Evolutionary conservation across 2,113 vertebrate species (phyloP).

Genomic region (Elaphurus davidianus): DNA sequence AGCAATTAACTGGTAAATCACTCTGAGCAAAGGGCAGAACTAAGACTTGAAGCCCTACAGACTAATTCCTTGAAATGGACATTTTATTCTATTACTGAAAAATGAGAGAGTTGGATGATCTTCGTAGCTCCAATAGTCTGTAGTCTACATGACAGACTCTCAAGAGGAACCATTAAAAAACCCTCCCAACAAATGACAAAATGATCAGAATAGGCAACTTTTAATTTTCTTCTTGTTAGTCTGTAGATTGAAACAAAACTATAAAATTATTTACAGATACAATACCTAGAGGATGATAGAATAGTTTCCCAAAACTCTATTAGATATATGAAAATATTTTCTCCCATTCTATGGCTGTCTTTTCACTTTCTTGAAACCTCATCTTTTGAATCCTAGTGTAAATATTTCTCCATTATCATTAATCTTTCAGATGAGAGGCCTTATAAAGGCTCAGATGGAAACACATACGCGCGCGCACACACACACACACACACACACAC

Average conservation of each 20-base stretch:
- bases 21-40: not conserved
- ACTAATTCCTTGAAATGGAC: not conserved
- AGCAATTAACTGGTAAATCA: not conserved
- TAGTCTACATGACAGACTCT: not conserved
- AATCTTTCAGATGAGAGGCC: not conserved
- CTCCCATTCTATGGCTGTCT: not conserved
- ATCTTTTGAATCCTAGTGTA: not conserved
- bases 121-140: not conserved
- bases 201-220: not conserved
- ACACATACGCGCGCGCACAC: not conserved
- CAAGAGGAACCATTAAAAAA: not conserved
- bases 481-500: not conserved
- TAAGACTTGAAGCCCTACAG: not conserved
- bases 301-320: not conserved
- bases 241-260: not conserved
- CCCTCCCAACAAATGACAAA: not conserved
- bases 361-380: not conserved
- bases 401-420: not conserved
- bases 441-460: not conserved
- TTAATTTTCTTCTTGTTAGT: not conserved
- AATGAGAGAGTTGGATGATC: not conserved
- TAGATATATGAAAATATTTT: not conserved
- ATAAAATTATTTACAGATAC: not conserved
- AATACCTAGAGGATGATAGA: not conserved
- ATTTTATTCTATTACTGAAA: not conserved